Percentiles rank a stretch among this genome's conserved stretches.
These are phyloP conservation scores for Lumbricus terrestris DNA, from an alignment of 2,888 invertebrate genomes.

Conservation along the genomic window DNA sequence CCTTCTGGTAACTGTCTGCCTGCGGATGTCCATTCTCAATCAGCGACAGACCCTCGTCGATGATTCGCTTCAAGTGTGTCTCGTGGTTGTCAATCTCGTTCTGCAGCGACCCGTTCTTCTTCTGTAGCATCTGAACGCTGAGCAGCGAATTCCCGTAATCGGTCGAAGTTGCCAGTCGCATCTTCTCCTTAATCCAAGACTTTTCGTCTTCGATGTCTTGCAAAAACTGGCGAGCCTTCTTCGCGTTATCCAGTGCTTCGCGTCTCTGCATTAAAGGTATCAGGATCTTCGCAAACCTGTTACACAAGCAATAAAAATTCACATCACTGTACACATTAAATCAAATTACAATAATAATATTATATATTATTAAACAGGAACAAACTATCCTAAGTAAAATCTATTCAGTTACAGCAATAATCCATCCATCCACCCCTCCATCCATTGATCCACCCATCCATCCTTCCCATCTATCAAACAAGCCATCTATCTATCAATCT, in stretches of 20 bases:
- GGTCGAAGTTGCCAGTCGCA: slow-evolving; percentile 84
- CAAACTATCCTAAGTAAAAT: neutral
- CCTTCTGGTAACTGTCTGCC: slow-evolving; percentile 78
- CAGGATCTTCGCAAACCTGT: slow-evolving; percentile 82
- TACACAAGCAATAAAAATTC: neutral
- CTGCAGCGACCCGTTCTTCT: slow-evolving; percentile 87
- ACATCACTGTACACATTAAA: neutral
- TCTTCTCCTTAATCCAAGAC: slow-evolving; percentile 94
- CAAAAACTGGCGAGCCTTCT: slow-evolving; percentile 75
- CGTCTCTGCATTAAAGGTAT: slow-evolving; percentile 88
- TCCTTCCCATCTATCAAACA: neutral
- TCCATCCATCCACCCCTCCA: too few relatives aligned
- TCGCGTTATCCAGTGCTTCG: slow-evolving; percentile 85
- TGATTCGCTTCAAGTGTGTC: slow-evolving; percentile 64
- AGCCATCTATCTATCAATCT: neutral
- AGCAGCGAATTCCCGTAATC: slow-evolving; percentile 94
- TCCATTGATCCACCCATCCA: neutral
- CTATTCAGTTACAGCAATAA: too few relatives aligned
- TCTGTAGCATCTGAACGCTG: slow-evolving; percentile 91
- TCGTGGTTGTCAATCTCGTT: slow-evolving; percentile 97
- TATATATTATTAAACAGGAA: neutral
- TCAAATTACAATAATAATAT: neutral
- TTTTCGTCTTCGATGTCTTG: slow-evolving; percentile 98
- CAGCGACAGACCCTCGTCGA: slow-evolving; percentile 89
- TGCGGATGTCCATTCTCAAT: slow-evolving; percentile 95